Evolutionary conservation across 2,797 vertebrate species (phyloP).

Genomic region (Picus viridis): DNA sequence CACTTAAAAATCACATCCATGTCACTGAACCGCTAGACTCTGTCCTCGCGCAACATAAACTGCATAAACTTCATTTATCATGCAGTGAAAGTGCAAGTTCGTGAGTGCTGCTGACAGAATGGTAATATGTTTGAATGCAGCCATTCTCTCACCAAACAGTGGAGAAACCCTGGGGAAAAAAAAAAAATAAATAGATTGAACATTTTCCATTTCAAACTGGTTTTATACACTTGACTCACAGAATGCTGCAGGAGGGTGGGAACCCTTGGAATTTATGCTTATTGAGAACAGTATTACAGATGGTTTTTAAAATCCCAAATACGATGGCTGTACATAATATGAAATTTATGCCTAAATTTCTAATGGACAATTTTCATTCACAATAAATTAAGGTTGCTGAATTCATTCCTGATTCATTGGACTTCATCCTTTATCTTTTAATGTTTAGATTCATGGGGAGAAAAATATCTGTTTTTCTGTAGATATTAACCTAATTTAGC

Average conservation of each 20-base stretch:
- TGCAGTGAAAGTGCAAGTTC: conserved; percentile 34
- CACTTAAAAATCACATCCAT: neutral
- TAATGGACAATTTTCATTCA: neutral
- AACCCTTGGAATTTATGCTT: conserved; percentile 23
- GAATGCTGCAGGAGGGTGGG: neutral
- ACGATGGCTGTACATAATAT: neutral
- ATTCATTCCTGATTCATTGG: neutral
- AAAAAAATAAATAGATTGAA: conserved; percentile 32
- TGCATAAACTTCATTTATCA: conserved; percentile 55
- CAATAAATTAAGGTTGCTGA: neutral
- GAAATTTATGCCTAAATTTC: conserved; percentile 23
- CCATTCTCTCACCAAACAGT: conserved; percentile 56
- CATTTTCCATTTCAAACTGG: conserved; percentile 50
- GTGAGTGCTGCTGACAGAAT: conserved; percentile 11
- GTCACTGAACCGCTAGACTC: neutral
- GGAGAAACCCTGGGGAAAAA: conserved; percentile 13
- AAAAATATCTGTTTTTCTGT: neutral
- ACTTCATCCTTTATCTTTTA: neutral
- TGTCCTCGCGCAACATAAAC: neutral
- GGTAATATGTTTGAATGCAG: conserved; percentile 37
- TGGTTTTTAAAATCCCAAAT: neutral
- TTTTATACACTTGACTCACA: conserved; percentile 38
- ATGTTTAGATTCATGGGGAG: neutral
- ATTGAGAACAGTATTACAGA: conserved; percentile 14
- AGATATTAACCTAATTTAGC: neutral